Conservation (phyloP, 2,888 invertebrate genomes). For the Acrobasis repandana region DNA sequence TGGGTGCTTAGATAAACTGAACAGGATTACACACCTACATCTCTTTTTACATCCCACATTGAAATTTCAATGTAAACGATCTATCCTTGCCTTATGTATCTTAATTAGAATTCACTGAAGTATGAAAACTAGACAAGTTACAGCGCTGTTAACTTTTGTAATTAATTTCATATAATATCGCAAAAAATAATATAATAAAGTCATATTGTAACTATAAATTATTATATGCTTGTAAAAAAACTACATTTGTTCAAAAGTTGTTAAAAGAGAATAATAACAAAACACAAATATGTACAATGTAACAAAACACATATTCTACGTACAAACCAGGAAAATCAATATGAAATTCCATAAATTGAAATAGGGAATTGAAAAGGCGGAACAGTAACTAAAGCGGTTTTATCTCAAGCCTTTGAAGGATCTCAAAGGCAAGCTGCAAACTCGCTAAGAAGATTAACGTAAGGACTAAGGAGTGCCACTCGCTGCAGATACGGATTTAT, state of each 20-base stretch:
- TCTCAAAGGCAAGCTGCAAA: constrained; percentile 37
- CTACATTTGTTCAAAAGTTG: no score
- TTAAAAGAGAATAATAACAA: no score
- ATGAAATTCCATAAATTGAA: neutral
- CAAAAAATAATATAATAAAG: no score
- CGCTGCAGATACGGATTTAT: constrained; percentile 43
- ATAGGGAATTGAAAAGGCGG: constrained; percentile 16
- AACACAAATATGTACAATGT: no score
- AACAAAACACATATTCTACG: no score
- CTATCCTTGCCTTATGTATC: constrained; percentile 17
- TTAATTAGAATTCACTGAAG: constrained; percentile 7
- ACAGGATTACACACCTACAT: constrained; percentile 62
- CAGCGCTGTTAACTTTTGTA: neutral
- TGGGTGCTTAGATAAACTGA: constrained; percentile 68
- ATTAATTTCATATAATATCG: no score
- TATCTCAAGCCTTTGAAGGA: constrained; percentile 40
- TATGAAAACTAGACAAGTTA: neutral
- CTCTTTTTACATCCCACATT: constrained; percentile 44
- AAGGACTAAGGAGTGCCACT: constrained; percentile 35
- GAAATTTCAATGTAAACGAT: constrained; percentile 31
- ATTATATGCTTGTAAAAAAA: no score
- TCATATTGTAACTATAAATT: no score
- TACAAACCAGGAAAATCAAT: neutral
- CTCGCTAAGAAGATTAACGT: constrained; percentile 47
- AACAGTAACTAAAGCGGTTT: constrained; percentile 34